Evolutionary conservation across 2,797 vertebrate genomes (phyloP).

Genomic region (Uromys caudimaculatus): DNA sequence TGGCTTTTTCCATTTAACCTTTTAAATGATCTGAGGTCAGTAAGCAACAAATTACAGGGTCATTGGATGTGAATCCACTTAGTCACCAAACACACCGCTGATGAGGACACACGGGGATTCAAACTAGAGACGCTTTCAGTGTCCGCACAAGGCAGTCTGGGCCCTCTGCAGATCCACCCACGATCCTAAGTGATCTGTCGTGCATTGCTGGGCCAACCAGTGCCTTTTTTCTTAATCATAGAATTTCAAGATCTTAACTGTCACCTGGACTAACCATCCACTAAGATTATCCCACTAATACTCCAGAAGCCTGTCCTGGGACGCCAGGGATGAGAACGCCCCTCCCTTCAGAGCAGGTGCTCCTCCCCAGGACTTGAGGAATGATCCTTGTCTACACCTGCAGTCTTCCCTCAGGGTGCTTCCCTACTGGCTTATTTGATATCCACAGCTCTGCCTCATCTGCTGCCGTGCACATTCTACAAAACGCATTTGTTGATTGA

Average conservation of each 20-base stretch:
- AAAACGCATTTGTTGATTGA: not conserved
- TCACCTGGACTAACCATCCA: not conserved
- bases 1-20: slow-evolving; percentile 71
- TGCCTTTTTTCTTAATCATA: slow-evolving; percentile 25
- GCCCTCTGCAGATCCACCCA: not conserved
- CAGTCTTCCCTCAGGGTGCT: not conserved
- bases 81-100: not conserved
- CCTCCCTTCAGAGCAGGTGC: not conserved
- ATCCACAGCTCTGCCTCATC: not conserved
- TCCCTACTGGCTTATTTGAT: not conserved
- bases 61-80: slow-evolving; percentile 23
- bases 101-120: not conserved
- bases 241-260: slow-evolving; percentile 21
- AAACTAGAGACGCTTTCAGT: not conserved
- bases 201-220: not conserved
- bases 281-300: not conserved
- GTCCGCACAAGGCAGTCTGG: not conserved
- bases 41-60: slow-evolving; percentile 57
- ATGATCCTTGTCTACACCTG: not conserved
- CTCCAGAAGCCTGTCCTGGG: slow-evolving; percentile 13
- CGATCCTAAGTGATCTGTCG: not conserved
- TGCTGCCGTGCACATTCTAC: not conserved
- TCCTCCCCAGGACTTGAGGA: not conserved
- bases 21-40: slow-evolving; percentile 68
- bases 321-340: not conserved